These are phyloP conservation scores for Siniperca scherzeri DNA, from an alignment of 2,797 vertebrate genomes.

Conservation along the genomic window DNA sequence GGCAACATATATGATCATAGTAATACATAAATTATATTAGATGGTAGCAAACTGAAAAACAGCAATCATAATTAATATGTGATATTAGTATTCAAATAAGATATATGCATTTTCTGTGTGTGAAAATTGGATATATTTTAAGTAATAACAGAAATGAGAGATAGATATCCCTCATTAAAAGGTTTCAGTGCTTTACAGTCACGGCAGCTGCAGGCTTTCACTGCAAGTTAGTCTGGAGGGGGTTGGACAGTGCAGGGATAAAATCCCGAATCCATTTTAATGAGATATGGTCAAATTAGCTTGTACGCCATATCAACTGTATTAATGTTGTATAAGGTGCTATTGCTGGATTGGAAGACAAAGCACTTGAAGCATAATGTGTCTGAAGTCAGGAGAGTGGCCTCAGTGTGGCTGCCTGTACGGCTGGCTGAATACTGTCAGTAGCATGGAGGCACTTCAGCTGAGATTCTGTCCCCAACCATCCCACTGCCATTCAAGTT, in stretches of 20 bases:
- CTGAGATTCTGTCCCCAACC: slow-evolving; percentile 24
- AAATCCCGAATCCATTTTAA: slow-evolving; percentile 58
- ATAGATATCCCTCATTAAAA: slow-evolving; percentile 56
- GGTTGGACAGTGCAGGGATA: slow-evolving; percentile 23
- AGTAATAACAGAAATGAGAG: slow-evolving; percentile 59
- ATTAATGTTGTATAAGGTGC: slow-evolving; percentile 48
- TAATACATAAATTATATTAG: slow-evolving; percentile 67
- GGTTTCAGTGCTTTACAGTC: slow-evolving; percentile 44
- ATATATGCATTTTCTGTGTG: slow-evolving; percentile 54
- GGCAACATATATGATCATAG: slow-evolving; percentile 54
- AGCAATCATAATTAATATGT: slow-evolving; percentile 55
- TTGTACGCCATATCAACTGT: slow-evolving; percentile 30
- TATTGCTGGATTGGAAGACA: slow-evolving; percentile 33
- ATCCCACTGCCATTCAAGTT: slow-evolving; percentile 44
- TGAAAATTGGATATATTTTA: slow-evolving; percentile 50
- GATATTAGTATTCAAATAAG: slow-evolving; percentile 68
- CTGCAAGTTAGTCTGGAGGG: slow-evolving; percentile 42
- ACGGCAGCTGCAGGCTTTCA: slow-evolving; percentile 37
- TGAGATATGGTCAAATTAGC: slow-evolving; percentile 58
- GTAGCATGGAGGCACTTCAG: slow-evolving; percentile 18
- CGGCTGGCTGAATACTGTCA: slow-evolving; percentile 45
- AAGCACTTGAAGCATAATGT: slow-evolving; percentile 26
- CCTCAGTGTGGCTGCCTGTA: slow-evolving; percentile 18
- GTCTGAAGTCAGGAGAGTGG: slow-evolving; percentile 23
- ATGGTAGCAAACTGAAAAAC: slow-evolving; percentile 42